Evolutionary conservation across 2,888 invertebrate species (phyloP).

Genomic region (Bellardia bayeri): DNA sequence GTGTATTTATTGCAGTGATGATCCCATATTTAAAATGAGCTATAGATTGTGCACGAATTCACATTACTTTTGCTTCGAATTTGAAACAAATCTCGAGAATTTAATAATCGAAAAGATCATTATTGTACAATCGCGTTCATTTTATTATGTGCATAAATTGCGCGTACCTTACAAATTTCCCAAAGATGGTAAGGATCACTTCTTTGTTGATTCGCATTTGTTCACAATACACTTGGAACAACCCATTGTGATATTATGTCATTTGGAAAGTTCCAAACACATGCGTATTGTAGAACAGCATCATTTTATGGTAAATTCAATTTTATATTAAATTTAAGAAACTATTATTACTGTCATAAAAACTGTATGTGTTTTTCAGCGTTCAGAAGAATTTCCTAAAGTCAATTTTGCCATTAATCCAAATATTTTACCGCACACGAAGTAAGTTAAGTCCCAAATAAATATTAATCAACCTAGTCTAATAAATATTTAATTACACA

Average conservation of each 20-base stretch:
- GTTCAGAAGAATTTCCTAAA: slow-evolving; percentile 77
- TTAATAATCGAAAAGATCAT: slow-evolving; percentile 81
- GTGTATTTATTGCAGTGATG: slow-evolving; percentile 72
- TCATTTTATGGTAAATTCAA: slow-evolving; percentile 80
- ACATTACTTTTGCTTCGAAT: slow-evolving; percentile 81
- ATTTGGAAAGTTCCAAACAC: slow-evolving; percentile 70
- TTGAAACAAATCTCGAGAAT: slow-evolving; percentile 75
- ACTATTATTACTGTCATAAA: neutral
- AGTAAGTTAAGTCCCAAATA: slow-evolving; percentile 43
- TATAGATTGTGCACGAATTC: slow-evolving; percentile 80
- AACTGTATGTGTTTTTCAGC: slow-evolving; percentile 65
- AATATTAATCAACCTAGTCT: too few relatives aligned
- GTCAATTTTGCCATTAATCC: slow-evolving; percentile 77
- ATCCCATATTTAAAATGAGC: slow-evolving; percentile 76
- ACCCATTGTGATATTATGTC: slow-evolving; percentile 80
- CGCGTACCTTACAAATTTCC: slow-evolving; percentile 77
- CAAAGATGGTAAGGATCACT: slow-evolving; percentile 74
- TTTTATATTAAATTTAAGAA: slow-evolving; percentile 1
- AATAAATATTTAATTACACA: too few relatives aligned
- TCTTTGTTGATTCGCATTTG: slow-evolving; percentile 81
- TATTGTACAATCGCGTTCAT: slow-evolving; percentile 79
- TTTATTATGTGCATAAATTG: slow-evolving; percentile 79
- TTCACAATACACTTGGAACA: slow-evolving; percentile 80
- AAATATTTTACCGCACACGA: slow-evolving; percentile 74
- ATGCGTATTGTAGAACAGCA: slow-evolving; percentile 80